Evolutionary conservation across 2,113 vertebrate genomes (phyloP).

Genomic region (Cacatua alba): DNA sequence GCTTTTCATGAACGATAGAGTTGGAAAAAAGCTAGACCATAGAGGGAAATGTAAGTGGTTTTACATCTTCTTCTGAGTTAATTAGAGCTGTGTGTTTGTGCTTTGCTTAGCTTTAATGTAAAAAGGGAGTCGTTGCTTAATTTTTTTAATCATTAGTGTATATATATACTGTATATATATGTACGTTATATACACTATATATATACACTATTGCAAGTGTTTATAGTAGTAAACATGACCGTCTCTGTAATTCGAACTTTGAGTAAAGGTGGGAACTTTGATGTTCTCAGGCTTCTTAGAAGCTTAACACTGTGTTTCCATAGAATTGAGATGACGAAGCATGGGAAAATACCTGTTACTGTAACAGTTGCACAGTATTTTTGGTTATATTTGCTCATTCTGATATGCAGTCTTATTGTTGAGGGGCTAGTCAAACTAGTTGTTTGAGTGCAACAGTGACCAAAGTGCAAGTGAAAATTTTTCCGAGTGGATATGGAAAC

Average conservation of each 20-base stretch:
- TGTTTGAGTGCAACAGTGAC: neutral
- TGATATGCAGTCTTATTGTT: accelerated
- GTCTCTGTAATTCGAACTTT: neutral
- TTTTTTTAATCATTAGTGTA: neutral
- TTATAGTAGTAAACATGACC: neutral
- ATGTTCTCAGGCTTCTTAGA: neutral
- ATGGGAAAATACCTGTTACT: neutral
- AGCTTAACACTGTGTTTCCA: neutral
- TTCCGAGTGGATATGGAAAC: neutral
- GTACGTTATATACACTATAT: neutral
- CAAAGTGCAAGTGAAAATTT: neutral
- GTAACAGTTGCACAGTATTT: neutral
- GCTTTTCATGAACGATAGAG: neutral
- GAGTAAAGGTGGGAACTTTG: neutral
- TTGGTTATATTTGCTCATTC: neutral
- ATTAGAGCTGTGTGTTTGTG: neutral
- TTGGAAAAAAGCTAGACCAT: neutral
- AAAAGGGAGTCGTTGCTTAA: neutral
- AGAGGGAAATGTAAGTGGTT: neutral
- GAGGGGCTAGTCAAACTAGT: neutral
- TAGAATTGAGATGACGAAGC: neutral
- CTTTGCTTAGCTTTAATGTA: neutral
- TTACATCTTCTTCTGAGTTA: neutral
- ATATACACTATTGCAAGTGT: neutral
- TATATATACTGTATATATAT: neutral